Evolutionary conservation across 2,797 vertebrate genomes (phyloP).

Genomic region (Adelosebastes latens): DNA sequence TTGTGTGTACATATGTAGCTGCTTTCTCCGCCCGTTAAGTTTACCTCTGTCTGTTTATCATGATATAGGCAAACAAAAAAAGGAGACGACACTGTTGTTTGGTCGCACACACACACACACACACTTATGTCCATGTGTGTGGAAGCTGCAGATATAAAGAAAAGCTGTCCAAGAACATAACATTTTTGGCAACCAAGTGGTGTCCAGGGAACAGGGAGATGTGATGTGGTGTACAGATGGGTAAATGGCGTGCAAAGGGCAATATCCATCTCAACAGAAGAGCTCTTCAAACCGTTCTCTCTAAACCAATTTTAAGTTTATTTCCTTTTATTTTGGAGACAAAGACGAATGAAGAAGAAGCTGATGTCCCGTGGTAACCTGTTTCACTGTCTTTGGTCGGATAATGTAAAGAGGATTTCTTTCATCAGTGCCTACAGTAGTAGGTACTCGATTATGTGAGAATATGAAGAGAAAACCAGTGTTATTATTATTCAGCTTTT

Average conservation of each 20-base stretch:
- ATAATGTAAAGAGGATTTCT: background rate
- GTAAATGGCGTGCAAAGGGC: background rate
- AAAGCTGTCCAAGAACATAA: background rate
- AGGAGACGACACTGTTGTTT: background rate
- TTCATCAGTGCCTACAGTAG: background rate
- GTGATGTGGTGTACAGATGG: background rate
- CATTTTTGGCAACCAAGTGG: background rate
- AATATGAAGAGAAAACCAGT: no score
- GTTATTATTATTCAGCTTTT: no score
- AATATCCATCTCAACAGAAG: background rate
- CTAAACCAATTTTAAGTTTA: background rate
- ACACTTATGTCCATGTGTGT: background rate
- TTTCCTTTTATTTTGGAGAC: background rate
- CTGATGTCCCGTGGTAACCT: background rate
- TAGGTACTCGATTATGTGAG: no score
- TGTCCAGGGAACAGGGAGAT: background rate
- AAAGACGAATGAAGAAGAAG: background rate
- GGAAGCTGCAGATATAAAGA: background rate
- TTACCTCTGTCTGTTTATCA: background rate
- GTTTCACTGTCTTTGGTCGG: background rate
- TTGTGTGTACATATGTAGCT: background rate
- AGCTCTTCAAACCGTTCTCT: background rate
- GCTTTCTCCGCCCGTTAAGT: background rate
- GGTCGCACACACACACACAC: background rate
- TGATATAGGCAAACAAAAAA: background rate